Conservation (phyloP, 2,888 invertebrate genomes). For the Catocala fraxini region DNA sequence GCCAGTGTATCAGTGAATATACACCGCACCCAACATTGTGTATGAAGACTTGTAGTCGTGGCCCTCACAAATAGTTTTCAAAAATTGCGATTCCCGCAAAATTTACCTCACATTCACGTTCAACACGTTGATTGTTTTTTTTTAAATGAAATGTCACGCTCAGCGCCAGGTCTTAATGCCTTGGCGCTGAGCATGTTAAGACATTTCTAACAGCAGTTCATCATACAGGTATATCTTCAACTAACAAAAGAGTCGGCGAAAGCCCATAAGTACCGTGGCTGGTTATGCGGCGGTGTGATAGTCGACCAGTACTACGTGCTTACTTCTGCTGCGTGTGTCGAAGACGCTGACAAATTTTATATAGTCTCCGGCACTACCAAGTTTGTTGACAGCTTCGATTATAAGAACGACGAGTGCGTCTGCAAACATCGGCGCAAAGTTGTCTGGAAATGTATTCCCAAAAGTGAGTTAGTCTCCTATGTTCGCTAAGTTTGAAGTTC, state of each 20-base stretch:
- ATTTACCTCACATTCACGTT: too few relatives aligned
- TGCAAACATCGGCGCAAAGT: conserved; percentile 77
- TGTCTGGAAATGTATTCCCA: conserved; percentile 83
- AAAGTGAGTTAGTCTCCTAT: conserved; percentile 68
- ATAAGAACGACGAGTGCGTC: conserved; percentile 74
- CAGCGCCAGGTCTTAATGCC: too few relatives aligned
- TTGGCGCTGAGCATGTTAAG: neutral
- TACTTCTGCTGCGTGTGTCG: conserved; percentile 82
- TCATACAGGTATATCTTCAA: conserved; percentile 76
- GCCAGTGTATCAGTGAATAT: too few relatives aligned
- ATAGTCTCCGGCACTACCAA: conserved; percentile 79
- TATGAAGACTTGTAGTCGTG: too few relatives aligned
- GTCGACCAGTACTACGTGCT: conserved; percentile 74
- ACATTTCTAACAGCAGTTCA: neutral
- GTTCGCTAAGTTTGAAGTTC: too few relatives aligned
- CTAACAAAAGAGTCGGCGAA: conserved; percentile 81
- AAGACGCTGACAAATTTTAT: conserved; percentile 82
- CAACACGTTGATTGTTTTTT: too few relatives aligned
- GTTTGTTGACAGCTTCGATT: conserved; percentile 79
- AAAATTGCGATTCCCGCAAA: too few relatives aligned
- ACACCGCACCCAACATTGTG: too few relatives aligned
- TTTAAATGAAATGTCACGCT: too few relatives aligned
- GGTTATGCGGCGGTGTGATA: conserved; percentile 82
- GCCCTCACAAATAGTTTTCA: too few relatives aligned
- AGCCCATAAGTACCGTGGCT: conserved; percentile 80